Percentiles rank a stretch among this genome's conserved stretches.
Evolutionary conservation across 2,113 vertebrate species (phyloP).

Genomic region (Nasalis larvatus): DNA sequence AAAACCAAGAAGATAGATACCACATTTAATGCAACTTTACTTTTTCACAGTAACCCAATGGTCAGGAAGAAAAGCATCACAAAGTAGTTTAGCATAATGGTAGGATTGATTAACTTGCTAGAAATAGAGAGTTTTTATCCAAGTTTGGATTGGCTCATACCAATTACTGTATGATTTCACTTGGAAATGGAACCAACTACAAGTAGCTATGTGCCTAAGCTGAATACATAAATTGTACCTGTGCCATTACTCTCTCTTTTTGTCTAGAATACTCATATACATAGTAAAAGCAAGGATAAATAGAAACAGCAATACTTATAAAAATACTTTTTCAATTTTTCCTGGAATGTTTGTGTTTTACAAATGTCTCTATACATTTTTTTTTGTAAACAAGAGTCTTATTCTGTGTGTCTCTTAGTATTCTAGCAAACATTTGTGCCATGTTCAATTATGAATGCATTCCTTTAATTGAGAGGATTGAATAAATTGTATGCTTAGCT

Average conservation of each 20-base stretch:
- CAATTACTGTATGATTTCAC: background rate
- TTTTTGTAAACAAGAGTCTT: background rate
- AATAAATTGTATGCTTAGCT: slow-evolving; percentile 42
- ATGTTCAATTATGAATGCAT: slow-evolving; percentile 37
- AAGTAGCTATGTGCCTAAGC: background rate
- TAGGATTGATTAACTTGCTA: background rate
- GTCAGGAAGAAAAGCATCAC: background rate
- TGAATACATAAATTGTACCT: background rate
- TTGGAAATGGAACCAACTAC: background rate
- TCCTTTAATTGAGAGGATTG: slow-evolving; percentile 52
- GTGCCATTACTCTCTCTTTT: background rate
- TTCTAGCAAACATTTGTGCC: background rate
- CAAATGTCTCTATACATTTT: background rate
- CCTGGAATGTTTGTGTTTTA: slow-evolving; percentile 2
- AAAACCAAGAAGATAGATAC: background rate
- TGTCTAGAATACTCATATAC: background rate
- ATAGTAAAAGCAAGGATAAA: background rate
- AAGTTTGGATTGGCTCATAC: background rate
- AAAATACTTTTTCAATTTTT: background rate
- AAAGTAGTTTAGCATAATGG: background rate
- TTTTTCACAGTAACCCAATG: background rate
- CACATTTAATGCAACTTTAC: background rate
- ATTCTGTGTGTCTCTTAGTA: slow-evolving; percentile 2
- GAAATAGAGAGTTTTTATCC: background rate
- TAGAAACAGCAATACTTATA: background rate